Evolutionary conservation across 1,140 invertebrate genomes (phyloP), one percentile per base, ranked within the genome.

Genomic region (Rhopalosiphum maidis): DNA sequence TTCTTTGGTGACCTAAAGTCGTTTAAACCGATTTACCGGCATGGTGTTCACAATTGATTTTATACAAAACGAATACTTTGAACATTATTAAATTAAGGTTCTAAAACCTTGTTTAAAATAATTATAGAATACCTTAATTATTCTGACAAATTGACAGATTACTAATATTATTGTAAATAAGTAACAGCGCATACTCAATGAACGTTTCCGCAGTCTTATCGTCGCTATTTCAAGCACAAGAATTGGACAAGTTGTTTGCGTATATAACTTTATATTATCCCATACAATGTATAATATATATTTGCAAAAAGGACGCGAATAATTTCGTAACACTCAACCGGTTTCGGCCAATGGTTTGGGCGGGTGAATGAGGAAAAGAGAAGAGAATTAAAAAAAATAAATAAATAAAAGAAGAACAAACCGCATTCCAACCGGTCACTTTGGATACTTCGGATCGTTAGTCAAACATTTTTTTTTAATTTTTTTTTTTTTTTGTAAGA

Each of bases 291-390:
- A 43, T 30, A 30, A 25, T 54, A 23, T 89, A 15, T 89, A 48
- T 91, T 92, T 83, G 91, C 91, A 43, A 91, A 91, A 91, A 91
- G 9, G 90, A 91, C 30, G 90, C 90, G 35, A 92, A 92, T 92
- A 48, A 82, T 92, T 92, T 92, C 68, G 91, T 92, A 92, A 92
- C 77, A 37, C 43, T 35, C 46, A 83, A 92, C 91, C 60, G 91
- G 91, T 92, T 92, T 92, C 9, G 91, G 77, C 46, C 68, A 48
- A 35, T 23, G 60, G 43, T 35, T 48, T 82, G 41, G 60, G 90
- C 6, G 90, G 25, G 41, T 37, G 46, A 2, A 83, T 25, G 41
- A n/a, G 41, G 48, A 37, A 91, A 83, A 83, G 23, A 35, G 51
- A 55, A 54, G 88, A 89, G 88, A 55, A 55, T 89, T 89, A 54